Evolutionary conservation across 23 tunicate species (phyloP), one percentile per base, ranked within the genome.

Genomic region (Halocynthia roretzi): DNA sequence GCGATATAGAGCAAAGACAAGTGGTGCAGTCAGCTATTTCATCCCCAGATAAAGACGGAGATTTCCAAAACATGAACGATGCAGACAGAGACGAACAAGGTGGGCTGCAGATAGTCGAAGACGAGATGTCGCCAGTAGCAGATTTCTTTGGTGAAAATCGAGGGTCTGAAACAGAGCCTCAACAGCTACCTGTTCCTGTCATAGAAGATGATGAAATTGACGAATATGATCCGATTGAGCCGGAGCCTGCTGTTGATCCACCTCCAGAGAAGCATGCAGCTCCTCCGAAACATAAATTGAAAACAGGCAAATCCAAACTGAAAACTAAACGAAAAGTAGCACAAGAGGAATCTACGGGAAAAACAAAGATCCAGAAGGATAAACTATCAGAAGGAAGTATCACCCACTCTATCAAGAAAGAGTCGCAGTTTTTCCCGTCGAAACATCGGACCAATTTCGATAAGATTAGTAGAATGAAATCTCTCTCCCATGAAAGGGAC

Each of bases 401-500:
- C 44, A 0, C 44, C 4, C 44, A 31, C 4, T 4, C 44, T 31
- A 31, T 31, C 1, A 31, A 31, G 44, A 31, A 31, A 31, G 44
- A 31, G 44, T 31, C 44, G 4, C 2, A 31, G 44, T 31, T 31
- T 31, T 31, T 31, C 4, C 44, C 44, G 44, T 31, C 44, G 44
- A 31, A 31, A 31, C 44, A 31, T 31, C 44, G 44, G 2, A 31
- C 44, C 44, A 31, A 31, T 31, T 31, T 31, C 44, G 44, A 31
- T 31, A 31, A 31, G 44, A 31, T 31, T 8, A 76, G 74, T 20
- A 77, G 65, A 51, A 52, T 76, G 72, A 80, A 89, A 49, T 68
- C 83, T 69, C 51, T 81, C 6, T 81, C 83, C 6, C 86, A 72
- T n/a, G 91, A 85, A 58, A 80, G 90, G 56, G 97, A 90, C 31